Conservation (phyloP, 64 coral and sea anemone species). For the Stylophora pistillata region DNA sequence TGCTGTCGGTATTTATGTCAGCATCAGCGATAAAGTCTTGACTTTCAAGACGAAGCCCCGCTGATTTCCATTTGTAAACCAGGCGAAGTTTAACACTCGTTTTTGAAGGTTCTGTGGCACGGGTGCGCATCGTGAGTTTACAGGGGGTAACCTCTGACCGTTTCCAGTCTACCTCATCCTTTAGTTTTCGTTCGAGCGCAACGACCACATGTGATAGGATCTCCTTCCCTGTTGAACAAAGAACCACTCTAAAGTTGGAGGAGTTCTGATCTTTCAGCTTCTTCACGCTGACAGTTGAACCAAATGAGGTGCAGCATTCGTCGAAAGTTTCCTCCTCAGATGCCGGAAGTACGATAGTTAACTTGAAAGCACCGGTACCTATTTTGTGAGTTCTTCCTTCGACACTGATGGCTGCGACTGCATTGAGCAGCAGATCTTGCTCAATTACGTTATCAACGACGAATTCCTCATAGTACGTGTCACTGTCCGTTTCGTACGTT, state of each 20-base stretch:
- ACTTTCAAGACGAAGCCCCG: background rate
- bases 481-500: background rate
- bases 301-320: background rate
- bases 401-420: background rate
- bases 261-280: background rate
- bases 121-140: background rate
- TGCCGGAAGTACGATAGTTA: background rate
- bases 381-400: background rate
- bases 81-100: background rate
- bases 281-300: background rate
- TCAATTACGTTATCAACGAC: background rate
- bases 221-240: background rate
- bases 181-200: background rate
- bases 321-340: background rate
- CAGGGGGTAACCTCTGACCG: background rate
- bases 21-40: background rate
- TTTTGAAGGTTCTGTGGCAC: background rate
- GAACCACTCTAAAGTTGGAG: background rate
- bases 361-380: background rate
- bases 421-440: background rate
- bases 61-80: constrained; percentile 7
- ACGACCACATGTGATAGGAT: background rate
- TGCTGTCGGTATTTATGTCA: background rate
- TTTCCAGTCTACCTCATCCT: background rate
- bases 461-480: background rate